These are phyloP conservation scores for Phortica magna DNA, from an alignment of 2,888 invertebrate species.

Conservation along the genomic window DNA sequence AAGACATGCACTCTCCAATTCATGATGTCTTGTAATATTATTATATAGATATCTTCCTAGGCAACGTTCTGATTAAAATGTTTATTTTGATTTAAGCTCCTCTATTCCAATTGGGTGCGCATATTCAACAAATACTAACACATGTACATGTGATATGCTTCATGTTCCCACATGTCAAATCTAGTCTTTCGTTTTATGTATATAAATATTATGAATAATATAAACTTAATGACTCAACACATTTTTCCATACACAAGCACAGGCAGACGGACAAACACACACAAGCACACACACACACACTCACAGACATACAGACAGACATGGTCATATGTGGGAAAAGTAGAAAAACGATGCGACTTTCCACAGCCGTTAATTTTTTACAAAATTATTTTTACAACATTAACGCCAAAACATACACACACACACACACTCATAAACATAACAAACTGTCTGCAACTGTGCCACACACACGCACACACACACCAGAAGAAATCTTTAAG, in stretches of 20 bases:
- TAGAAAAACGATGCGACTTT: slow-evolving; percentile 26
- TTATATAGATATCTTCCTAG: too few relatives aligned
- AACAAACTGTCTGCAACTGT: not conserved
- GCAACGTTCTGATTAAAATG: not conserved
- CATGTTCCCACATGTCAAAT: not conserved
- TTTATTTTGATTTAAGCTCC: not conserved
- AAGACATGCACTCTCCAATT: too few relatives aligned
- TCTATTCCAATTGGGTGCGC: not conserved
- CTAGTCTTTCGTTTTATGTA: slow-evolving; percentile 42
- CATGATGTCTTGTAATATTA: too few relatives aligned
- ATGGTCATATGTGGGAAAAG: not conserved
- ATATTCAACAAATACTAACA: slow-evolving; percentile 10
- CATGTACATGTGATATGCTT: slow-evolving; percentile 4
- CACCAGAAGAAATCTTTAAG: slow-evolving; percentile 10
- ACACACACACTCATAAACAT: not conserved
- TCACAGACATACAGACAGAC: slow-evolving; percentile 17
- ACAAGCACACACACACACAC: not conserved
- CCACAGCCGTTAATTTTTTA: slow-evolving; percentile 43
- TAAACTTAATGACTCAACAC: slow-evolving; percentile 60
- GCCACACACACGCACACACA: not conserved
- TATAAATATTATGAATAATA: slow-evolving; percentile 59
- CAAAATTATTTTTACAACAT: slow-evolving; percentile 46
- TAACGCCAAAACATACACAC: slow-evolving; percentile 27
- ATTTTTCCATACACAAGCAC: slow-evolving; percentile 38
- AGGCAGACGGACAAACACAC: slow-evolving; percentile 17